Percentiles rank a stretch among this genome's conserved stretches.
These are phyloP conservation scores for Dendronephthya gigantea DNA, from an alignment of 64 coral and sea anemone species.

Conservation along the genomic window DNA sequence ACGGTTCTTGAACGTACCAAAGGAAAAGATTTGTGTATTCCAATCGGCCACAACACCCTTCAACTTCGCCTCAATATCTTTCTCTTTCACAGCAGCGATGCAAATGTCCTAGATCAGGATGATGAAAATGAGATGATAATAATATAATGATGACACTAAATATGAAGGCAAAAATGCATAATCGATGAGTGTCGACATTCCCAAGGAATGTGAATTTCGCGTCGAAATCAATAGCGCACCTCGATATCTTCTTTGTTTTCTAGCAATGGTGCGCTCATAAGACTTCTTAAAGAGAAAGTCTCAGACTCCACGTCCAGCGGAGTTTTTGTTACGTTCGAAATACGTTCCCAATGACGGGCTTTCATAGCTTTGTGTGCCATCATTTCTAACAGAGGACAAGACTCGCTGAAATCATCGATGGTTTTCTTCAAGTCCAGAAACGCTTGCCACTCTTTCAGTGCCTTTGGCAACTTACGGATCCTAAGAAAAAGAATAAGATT, in stretches of 20 bases:
- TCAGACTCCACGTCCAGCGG: constrained; percentile 91
- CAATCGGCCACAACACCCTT: constrained; percentile 88
- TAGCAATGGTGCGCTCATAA: constrained; percentile 89
- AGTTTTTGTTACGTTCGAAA: constrained; percentile 62
- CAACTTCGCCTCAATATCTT: constrained; percentile 88
- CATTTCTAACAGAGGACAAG: constrained; percentile 95
- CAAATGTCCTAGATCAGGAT: constrained; percentile 65
- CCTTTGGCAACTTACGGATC: constrained; percentile 91
- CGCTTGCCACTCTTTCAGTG: constrained; percentile 94
- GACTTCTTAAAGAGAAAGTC: constrained; percentile 74
- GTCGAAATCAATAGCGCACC: constrained; percentile 11
- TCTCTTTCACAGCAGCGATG: constrained; percentile 94
- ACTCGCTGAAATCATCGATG: constrained; percentile 98
- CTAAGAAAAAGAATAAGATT: constrained; percentile 15
- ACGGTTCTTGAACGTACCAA: constrained; percentile 78
- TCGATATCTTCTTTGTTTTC: constrained; percentile 99
- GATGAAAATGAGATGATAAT: not conserved
- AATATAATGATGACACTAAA: not conserved
- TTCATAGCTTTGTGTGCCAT: constrained; percentile 99
- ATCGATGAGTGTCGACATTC: not conserved
- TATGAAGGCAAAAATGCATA: not conserved
- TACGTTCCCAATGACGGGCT: constrained; percentile 84
- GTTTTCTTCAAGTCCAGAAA: constrained; percentile 97
- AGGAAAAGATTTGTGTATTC: constrained; percentile 81
- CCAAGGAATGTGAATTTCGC: no score